phyloP scores from a whole-genome alignment of 2,797 vertebrate genomes.

The Ctenosaura bakeri region DNA sequence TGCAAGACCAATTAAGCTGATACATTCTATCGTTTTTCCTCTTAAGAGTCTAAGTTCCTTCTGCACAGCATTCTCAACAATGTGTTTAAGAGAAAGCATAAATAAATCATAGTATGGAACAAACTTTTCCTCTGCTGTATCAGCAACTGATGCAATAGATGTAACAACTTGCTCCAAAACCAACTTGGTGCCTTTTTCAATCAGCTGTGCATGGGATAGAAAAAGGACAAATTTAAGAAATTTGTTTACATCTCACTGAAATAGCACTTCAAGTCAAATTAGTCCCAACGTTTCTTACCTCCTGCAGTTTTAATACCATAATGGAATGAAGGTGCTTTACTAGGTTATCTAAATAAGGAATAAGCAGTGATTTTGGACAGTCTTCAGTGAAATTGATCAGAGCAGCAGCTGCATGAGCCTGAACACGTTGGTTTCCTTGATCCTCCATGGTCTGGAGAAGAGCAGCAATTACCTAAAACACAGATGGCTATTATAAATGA shows the following conservation, averaged over 20 bases:
- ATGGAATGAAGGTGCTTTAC: conserved; percentile 97
- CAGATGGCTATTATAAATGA: conserved; percentile 26
- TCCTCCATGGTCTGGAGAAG: conserved; percentile 98
- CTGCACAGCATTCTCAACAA: conserved; percentile 96
- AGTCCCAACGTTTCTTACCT: conserved; percentile 77
- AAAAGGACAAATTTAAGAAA: conserved; percentile 33
- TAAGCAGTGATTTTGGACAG: conserved; percentile 94
- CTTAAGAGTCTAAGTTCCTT: conserved; percentile 96
- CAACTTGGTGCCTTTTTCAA: conserved; percentile 98
- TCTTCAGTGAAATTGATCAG: conserved; percentile 99
- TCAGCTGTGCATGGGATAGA: conserved; percentile 83
- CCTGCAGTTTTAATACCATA: conserved; percentile 96
- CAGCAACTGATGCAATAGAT: conserved; percentile 97
- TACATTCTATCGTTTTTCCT: conserved; percentile 98
- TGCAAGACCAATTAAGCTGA: conserved; percentile 97
- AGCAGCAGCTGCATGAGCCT: conserved; percentile 96
- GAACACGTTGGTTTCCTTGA: conserved; percentile 95
- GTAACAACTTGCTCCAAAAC: conserved; percentile 99
- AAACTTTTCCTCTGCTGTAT: conserved; percentile 98
- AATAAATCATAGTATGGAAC: conserved; percentile 98
- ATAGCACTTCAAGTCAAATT: background rate
- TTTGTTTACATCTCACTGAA: background rate
- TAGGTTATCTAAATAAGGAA: conserved; percentile 94
- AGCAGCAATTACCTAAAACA: conserved; percentile 91
- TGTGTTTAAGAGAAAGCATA: conserved; percentile 98